Evolutionary conservation across 2,113 vertebrate species (phyloP), one percentile per base, ranked within the genome.

Genomic region (Xenopus tropicalis): DNA sequence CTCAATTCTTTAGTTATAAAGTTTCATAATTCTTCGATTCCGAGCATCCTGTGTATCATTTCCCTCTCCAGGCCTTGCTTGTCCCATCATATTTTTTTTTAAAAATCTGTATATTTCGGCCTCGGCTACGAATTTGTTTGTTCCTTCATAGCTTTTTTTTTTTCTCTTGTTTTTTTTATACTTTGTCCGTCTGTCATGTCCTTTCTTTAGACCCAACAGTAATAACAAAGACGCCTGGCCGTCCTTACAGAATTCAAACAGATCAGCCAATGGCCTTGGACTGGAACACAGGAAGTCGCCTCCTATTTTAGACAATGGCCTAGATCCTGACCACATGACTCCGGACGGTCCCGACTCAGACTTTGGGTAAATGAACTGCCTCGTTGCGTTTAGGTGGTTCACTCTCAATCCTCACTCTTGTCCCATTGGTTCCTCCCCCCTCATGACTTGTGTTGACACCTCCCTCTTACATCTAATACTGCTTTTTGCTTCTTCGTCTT

Each of bases 141-240:
- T 69, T 69, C 51, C 72, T 62, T 69, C 43, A 61, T 54, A 16
- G 12, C 14, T 69, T 75, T 44, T 44, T 65, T 58, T 29, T 65
- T 72, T 22, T 23, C 25, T 72, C 56, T 54, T 80, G 73, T 62
- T 69, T 29, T 13, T 16, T 22, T 24, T 74, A 14, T 22, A 16
- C 21, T 80, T 78, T 83, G 65, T 54, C 16, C 17, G 9, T 54
- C 17, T 17, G 14, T 17, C 52, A 1, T 84, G 80, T 81, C 76
- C 74, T 71, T 22, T 22, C 23, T 29, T 58, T 90, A 91, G 94
- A 93, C 86, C 85, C 83, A 94, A 93, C 88, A 92, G 90, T 87
- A 95, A 89, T 86, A 94, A 90, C 87, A 97, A 94, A 93, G 94
- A 96, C 82, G 90, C 91, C 71, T 97, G 95, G 94, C 95, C 94